These are phyloP conservation scores for Lucilia sericata DNA, from an alignment of 1,140 invertebrate species.

Conservation along the genomic window DNA sequence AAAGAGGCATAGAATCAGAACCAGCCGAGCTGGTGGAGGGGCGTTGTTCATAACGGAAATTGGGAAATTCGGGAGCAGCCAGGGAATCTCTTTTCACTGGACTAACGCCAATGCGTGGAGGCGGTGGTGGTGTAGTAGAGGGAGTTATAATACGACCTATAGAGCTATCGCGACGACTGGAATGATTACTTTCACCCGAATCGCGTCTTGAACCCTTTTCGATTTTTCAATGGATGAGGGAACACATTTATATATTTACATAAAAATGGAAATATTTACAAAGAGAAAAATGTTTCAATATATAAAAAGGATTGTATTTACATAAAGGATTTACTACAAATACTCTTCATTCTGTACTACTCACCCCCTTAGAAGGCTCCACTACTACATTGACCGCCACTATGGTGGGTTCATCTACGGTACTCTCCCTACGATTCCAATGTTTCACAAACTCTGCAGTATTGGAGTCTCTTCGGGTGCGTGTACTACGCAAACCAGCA, in stretches of 20 bases:
- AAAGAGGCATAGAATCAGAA: constrained; percentile 74
- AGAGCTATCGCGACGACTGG: constrained; percentile 75
- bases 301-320: too few species aligned
- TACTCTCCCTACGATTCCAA: constrained; percentile 74
- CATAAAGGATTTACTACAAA: too few species aligned
- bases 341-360: too few species aligned
- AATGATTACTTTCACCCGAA: constrained; percentile 74
- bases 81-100: constrained; percentile 77
- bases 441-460: constrained; percentile 79
- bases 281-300: constrained; percentile 12
- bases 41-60: constrained; percentile 75
- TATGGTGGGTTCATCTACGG: constrained; percentile 62
- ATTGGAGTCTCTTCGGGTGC: constrained; percentile 79
- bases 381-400: constrained; percentile 57
- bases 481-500: constrained; percentile 83
- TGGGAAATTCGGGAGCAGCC: constrained; percentile 69
- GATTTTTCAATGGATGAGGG: constrained; percentile 23
- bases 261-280: constrained; percentile 51
- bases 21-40: constrained; percentile 84
- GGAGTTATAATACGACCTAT: constrained; percentile 69
- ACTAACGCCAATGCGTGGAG: constrained; percentile 72
- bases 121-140: constrained; percentile 72
- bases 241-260: constrained; percentile 13
- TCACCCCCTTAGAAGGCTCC: constrained; percentile 59
- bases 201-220: constrained; percentile 70